Conservation (phyloP, 2,888 invertebrate species). For the Habroteleia sp. region DNA sequence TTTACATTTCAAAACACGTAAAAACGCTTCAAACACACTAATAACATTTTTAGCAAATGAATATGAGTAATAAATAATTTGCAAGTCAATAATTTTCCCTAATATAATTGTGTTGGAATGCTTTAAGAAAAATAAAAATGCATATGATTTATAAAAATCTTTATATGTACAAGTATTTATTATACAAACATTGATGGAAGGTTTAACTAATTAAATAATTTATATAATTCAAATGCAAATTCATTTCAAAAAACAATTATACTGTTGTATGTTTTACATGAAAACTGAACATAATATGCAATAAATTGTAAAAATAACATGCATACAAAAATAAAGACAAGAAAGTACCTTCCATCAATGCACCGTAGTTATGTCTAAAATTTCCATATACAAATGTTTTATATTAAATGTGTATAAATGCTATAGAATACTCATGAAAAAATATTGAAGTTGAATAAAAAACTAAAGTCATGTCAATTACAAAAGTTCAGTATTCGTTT, state of each 20-base stretch:
- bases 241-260: too few species aligned
- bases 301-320: slow-evolving; percentile 7
- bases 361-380: slow-evolving; percentile 63
- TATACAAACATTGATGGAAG: slow-evolving; percentile 74
- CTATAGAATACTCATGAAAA: slow-evolving; percentile 73
- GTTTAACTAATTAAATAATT: too few species aligned
- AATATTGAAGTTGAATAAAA: slow-evolving; percentile 72
- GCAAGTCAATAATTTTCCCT: slow-evolving; percentile 65
- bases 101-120: slow-evolving; percentile 71
- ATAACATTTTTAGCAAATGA: slow-evolving; percentile 69
- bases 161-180: slow-evolving; percentile 76
- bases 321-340: slow-evolving; percentile 12
- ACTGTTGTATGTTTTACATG: not conserved
- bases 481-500: slow-evolving; percentile 31
- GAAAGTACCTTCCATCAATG: slow-evolving; percentile 70
- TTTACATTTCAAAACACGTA: slow-evolving; percentile 18
- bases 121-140: slow-evolving; percentile 68
- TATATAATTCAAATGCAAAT: too few species aligned
- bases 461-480: slow-evolving; percentile 64
- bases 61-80: slow-evolving; percentile 71
- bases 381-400: slow-evolving; percentile 64
- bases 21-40: slow-evolving; percentile 67
- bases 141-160: slow-evolving; percentile 66
- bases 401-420: slow-evolving; percentile 76
- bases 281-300: too few species aligned